Evolutionary conservation across 2,888 invertebrate species (phyloP), one percentile per base, ranked within the genome.

Genomic region (Ichneumoninae sp.): DNA sequence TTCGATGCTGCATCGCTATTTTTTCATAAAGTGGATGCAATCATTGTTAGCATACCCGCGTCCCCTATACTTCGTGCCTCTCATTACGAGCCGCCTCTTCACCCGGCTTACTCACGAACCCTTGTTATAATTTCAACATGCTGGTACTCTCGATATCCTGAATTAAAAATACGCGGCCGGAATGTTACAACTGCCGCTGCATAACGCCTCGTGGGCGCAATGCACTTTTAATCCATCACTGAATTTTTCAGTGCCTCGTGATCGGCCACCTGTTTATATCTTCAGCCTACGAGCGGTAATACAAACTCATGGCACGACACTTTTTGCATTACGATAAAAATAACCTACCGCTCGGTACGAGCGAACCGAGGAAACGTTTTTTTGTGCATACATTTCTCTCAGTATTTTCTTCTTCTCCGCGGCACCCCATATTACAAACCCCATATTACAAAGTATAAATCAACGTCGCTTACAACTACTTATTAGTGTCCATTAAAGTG

Each of bases 111-210:
- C 66, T 62, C n/a, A 47, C 75, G 50, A 77, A 54, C 80, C 83
- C 76, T 77, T 76, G 52, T 74, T 62, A 62, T 52, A 33, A 44
- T 44, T 44, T n/a, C 62, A 65, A 62, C 69, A 80, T 80, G 77
- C 77, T 62, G 80, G 80, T 77, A 76, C 65, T 47, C 26, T 44
- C 30, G 22, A 70, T 54, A 57, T 33, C 7, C 13, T 26, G 69
- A 33, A 52, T 44, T 54, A 70, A 40, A 40, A 71, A 65, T 71
- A 40, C 57, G 78, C 33, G 69, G 69, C 62, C 57, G 60, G 44
- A n/a, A 66, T 60, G 36, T 69, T 47, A 47, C 44, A 57, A 75
- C 54, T 26, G 16, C 40, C 47, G 36, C 16, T 30, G 62, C 26
- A 74, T 36, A 4, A 74, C 75, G 60, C 13, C 60, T 66, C 30